Evolutionary conservation across 2,113 vertebrate genomes (phyloP), one percentile per base, ranked within the genome.

Genomic region (Aphyosemion australe): DNA sequence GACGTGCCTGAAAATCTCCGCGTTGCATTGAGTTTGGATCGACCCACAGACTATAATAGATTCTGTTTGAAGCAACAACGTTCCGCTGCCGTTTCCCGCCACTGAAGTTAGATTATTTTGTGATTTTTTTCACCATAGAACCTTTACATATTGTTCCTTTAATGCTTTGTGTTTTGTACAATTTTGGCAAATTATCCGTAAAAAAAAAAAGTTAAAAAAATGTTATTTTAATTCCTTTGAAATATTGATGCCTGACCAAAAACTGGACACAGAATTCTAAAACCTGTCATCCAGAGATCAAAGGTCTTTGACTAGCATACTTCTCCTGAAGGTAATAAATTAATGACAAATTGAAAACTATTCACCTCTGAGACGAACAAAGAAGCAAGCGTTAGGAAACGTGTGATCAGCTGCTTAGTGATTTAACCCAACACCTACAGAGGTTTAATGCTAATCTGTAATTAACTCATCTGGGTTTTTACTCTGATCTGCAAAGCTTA

Each of bases 401-500:
- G 0, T 15, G 43, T 57, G 61, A 61, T 39, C n/a, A 0, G 3
- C 13, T 10, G 37, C 45, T 70, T 31, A 1, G 63, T 1, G 47
- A 11, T 19, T 31, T 1, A 20, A 32, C 61, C 52, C 66, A 65
- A 34, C 16, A 67, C 69, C 73, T 67, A 55, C 50, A 14, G 21
- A 69, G 58, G 14, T 70, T 58, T 53, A 42, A 72, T 20, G 15
- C 8, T 58, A 54, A 55, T 50, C 64, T 65, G 76, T 69, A 77
- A 78, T 80, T 78, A 74, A 46, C 70, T 65, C 37, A 21, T 14
- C 55, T 1, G 49, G 70, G 63, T 65, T 64, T 26, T 53, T 18
- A 1, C 62, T 68, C 63, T 18, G 59, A 69, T 55, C 68, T 48
- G 15, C 6, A 19, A 12, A 16, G 55, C 59, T 78, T 61, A 61